Conservation (phyloP, 2,797 vertebrate species). For the Potorous gilbertii region DNA sequence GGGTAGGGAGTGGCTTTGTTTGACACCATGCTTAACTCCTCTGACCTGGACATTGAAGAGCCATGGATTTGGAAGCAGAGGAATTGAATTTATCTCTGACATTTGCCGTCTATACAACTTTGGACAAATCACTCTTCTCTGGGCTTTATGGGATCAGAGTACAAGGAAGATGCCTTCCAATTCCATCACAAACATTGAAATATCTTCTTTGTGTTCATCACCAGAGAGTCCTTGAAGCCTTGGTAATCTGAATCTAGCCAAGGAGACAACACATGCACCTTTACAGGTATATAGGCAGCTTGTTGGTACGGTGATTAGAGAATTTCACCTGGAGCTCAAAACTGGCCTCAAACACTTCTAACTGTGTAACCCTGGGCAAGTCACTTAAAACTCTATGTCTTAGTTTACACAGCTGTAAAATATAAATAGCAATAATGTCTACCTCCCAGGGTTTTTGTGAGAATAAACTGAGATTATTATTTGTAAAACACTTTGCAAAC, state of each 20-base stretch:
- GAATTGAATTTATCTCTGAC: too few species aligned
- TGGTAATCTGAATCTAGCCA: background rate
- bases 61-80: too few species aligned
- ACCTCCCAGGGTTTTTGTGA: background rate
- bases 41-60: background rate
- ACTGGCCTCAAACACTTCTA: background rate
- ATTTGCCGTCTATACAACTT: too few species aligned
- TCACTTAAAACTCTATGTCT: background rate
- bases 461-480: background rate
- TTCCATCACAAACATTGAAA: background rate
- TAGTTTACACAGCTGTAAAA: background rate
- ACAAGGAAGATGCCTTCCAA: background rate
- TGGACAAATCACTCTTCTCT: too few species aligned
- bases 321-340: background rate
- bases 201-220: background rate
- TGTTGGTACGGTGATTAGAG: background rate
- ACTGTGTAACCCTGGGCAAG: background rate
- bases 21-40: background rate
- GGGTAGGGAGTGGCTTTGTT: background rate
- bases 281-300: background rate
- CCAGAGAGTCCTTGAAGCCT: background rate
- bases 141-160: background rate
- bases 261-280: background rate
- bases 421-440: background rate
- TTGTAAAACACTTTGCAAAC: background rate